Conservation (phyloP, 2,888 invertebrate species). For the Agrotis segetum region DNA sequence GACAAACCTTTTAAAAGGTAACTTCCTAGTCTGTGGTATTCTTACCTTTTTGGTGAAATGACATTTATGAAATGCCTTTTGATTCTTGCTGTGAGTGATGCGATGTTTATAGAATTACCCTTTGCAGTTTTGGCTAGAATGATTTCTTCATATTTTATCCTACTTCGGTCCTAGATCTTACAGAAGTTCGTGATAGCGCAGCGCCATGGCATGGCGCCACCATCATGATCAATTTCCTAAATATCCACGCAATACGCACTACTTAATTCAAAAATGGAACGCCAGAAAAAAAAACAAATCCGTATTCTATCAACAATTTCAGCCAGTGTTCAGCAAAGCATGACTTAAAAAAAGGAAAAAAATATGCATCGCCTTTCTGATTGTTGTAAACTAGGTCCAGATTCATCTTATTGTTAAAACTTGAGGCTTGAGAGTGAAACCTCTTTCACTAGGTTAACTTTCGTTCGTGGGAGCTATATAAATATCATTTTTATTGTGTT, state of each 20-base stretch:
- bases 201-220: too few relatives aligned
- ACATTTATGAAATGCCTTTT: neutral
- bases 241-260: neutral
- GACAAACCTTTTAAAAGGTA: conserved; percentile 6
- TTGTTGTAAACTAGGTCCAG: conserved; percentile 46
- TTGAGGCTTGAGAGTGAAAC: conserved; percentile 58
- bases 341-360: conserved; percentile 17
- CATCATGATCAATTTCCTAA: neutral
- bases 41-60: conserved; percentile 22
- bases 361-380: neutral
- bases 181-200: too few relatives aligned
- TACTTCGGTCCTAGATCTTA: too few relatives aligned
- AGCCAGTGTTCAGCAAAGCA: conserved; percentile 10
- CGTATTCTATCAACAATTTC: conserved; percentile 2
- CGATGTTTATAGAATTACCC: too few relatives aligned
- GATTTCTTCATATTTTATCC: too few relatives aligned
- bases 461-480: conserved; percentile 53
- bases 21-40: conserved; percentile 39
- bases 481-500: conserved; percentile 29
- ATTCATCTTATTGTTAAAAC: conserved; percentile 44
- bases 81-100: neutral
- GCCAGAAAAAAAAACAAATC: neutral
- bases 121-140: too few relatives aligned
- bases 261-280: conserved; percentile 2
- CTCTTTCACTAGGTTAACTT: conserved; percentile 53